Base-by-base conservation (phyloP, 1,140 invertebrate species). In the Drosophila mayri region DNA sequence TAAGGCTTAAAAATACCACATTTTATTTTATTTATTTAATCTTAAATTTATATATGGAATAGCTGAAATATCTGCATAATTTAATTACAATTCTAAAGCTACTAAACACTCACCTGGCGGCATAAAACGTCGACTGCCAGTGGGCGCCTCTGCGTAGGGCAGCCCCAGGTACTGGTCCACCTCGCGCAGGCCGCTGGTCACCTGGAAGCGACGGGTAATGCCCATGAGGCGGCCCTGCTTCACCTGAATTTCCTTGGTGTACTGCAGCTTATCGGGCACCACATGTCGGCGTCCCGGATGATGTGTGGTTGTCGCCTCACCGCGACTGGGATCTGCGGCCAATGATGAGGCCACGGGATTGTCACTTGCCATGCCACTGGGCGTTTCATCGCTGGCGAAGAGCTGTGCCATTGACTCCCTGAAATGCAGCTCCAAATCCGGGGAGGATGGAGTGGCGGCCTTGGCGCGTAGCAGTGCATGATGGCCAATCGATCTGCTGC, bases 61-160 rank as follows among this genome's bases (percentile, higher is more conserved):
- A 16, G 1, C 14, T 0, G 1, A 20, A 4, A 43, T 12, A 11
- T 43, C 2, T 12, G n/a, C 0, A 11, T 11, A 43, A 22, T 46
- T 46, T 3, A 4, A 4, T 9, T 25, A 16, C 3, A 25, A 25
- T 2, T 25, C 25, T 10, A 16, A 47, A 16, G 22, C 16, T 16
- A 22, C 3, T 37, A 16, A 54, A 22, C 18, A 37, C 92, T 93
- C 93, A 94, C 94, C 94, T 61, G 98, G 97, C 25, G 97, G 97
- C 95, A 98, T 98, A 91, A 99, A 98, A 25, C 98, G 93, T 52
- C 97, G 93, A 85, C 93, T 94, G 3, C 96, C 97, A 0, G 96
- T 94, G 1, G 97, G 98, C n/a, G 98, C 95, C 16, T 97, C 96
- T 1, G 98, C 98, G 93, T 99, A 99, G 4, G 97, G 98, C 74